These are phyloP conservation scores for Ormyrus thymus DNA, from an alignment of 2,888 invertebrate species.

Conservation along the genomic window DNA sequence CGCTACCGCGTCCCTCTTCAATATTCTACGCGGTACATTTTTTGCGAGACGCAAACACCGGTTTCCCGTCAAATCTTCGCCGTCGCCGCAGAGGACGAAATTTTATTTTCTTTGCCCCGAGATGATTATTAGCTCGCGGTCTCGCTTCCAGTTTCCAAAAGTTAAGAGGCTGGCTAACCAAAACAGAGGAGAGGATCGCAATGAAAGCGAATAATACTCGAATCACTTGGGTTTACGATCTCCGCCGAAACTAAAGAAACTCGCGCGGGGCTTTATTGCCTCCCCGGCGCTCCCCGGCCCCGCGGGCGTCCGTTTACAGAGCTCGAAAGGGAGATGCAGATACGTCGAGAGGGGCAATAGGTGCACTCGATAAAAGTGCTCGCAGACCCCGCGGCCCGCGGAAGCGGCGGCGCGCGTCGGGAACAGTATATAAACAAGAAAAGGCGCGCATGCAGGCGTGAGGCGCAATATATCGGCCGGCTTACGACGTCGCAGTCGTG, in stretches of 20 bases:
- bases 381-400: too few species aligned
- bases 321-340: neutral
- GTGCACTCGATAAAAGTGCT: too few species aligned
- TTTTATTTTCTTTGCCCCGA: neutral
- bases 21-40: neutral
- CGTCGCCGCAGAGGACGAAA: neutral
- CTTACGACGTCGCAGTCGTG: neutral
- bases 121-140: neutral
- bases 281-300: neutral
- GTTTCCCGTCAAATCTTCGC: neutral
- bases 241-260: neutral
- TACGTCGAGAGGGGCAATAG: neutral
- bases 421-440: neutral
- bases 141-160: neutral
- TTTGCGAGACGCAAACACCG: too few species aligned
- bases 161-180: conserved; percentile 37
- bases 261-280: neutral
- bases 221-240: neutral
- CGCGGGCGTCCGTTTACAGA: neutral
- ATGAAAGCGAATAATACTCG: too few species aligned
- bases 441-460: neutral
- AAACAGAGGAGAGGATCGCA: conserved; percentile 26
- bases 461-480: neutral
- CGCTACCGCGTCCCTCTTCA: neutral
- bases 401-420: conserved; percentile 1